Evolutionary conservation across 92 coral and sea anemone genomes (phyloP), one percentile per base, ranked within the genome.

Genomic region (Parazoanthus atlanticus): DNA sequence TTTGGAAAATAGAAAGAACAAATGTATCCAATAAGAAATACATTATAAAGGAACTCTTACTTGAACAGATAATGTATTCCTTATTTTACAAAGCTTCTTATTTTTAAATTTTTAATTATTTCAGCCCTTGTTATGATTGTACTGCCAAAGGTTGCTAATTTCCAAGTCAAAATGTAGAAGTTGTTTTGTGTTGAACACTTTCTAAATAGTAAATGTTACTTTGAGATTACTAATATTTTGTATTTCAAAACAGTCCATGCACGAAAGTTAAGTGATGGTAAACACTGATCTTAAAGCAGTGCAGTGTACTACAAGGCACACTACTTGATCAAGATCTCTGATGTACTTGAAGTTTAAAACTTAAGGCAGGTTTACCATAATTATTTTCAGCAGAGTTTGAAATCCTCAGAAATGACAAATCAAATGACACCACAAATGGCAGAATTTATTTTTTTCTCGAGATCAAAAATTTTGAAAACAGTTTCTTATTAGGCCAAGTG

Each of bases 91-190:
- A 19, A 32, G 73, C 30, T 56, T 81, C 19, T 11, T 28, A 9
- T 67, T 26, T 34, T 70, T 56, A 86, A 86, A 70, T 74, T 86
- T 83, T 81, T 61, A 81, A 56, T 81, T 81, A n/a, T 34, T 61
- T 58, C 31, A 31, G 41, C 46, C 1, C 85, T 61, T 34, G 12
- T 6, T 74, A 52, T 66, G 31, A 34, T 40, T 65, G 80, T 76
- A 25, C 23, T 76, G 58, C 33, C 30, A 76, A 41, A 76, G 17
- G 23, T 76, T 76, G 29, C 28, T 61, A 25, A 61, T 61, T 61
- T 61, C 10, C 1, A 61, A 61, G 69, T 61, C 69, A 61, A 61
- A 23, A 61, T 61, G 21, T 23, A 61, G 16, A 61, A 61, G 69
- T 61, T 61, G 69, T 61, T 61, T 56, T 61, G 26, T 61, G 28